Percentiles rank a stretch among this genome's conserved stretches.
These are phyloP conservation scores for Pseudomyrmex cubaensis DNA, from an alignment of 1,140 invertebrate genomes.

Conservation along the genomic window DNA sequence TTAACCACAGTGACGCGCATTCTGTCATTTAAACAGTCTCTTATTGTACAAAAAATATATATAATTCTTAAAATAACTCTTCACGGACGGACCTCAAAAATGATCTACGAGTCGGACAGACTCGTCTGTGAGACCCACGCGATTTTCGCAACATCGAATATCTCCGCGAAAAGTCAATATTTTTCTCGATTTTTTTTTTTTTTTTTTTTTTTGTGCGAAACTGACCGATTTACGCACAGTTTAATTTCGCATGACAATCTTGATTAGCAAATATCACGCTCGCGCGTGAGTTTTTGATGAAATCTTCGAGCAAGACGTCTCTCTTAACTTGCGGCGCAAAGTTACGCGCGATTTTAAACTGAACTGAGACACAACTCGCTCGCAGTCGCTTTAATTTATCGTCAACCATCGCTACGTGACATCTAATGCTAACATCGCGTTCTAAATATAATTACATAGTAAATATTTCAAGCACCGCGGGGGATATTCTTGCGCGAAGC, in stretches of 20 bases:
- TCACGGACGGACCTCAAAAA: too few species aligned
- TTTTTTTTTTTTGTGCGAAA: too few species aligned
- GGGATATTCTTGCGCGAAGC: constrained; percentile 30
- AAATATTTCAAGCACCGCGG: constrained; percentile 12
- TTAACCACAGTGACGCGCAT: too few species aligned
- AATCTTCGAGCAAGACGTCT: constrained; percentile 52
- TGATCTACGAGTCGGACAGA: too few species aligned
- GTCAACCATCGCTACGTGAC: constrained; percentile 41
- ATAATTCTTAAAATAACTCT: too few species aligned
- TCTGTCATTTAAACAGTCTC: not conserved
- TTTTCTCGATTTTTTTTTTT: too few species aligned
- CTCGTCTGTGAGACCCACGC: too few species aligned
- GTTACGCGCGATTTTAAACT: constrained; percentile 67
- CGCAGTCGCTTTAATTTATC: constrained; percentile 69
- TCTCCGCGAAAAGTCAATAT: too few species aligned
- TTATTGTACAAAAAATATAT: too few species aligned
- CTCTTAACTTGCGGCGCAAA: constrained; percentile 48
- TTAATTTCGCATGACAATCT: constrained; percentile 45
- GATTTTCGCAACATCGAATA: too few species aligned
- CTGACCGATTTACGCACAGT: not conserved
- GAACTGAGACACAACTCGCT: constrained; percentile 61
- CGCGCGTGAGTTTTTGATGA: constrained; percentile 5
- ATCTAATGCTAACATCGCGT: constrained; percentile 43
- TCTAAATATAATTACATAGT: constrained; percentile 60
- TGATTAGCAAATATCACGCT: constrained; percentile 52